Conservation (phyloP, 2,113 vertebrate genomes). For the Gyps fulvus region DNA sequence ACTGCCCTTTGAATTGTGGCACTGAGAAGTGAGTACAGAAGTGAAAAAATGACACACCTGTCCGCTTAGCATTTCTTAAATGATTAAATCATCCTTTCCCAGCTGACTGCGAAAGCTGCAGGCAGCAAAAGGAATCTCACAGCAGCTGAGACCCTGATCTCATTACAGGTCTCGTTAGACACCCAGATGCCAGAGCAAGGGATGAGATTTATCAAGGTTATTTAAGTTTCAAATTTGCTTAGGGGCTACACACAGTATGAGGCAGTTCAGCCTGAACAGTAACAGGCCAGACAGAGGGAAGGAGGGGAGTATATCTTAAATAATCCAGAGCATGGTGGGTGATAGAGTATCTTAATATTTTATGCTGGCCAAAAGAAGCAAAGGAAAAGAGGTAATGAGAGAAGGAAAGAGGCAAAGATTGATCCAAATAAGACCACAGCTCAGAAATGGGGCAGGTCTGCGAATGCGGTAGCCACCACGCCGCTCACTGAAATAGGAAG, state of each 20-base stretch:
- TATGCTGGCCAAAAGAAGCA: not conserved
- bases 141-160: not conserved
- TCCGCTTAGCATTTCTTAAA: not conserved
- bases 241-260: not conserved
- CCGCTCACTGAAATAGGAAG: not conserved
- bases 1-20: constrained; percentile 35
- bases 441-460: not conserved
- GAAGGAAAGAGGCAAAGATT: not conserved
- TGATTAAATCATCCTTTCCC: not conserved
- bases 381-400: not conserved
- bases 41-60: constrained; percentile 22
- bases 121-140: not conserved
- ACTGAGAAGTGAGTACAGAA: constrained; percentile 7
- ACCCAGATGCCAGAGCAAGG: not conserved
- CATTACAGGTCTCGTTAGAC: not conserved
- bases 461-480: not conserved
- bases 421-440: not conserved
- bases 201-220: not conserved
- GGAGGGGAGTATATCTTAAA: not conserved
- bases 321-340: not conserved
- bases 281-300: not conserved
- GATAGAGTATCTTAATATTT: not conserved
- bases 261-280: not conserved
- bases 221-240: not conserved
- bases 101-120: not conserved